Base-by-base conservation (phyloP, 2,797 vertebrate genomes). In the Naso thynnoides region DNA sequence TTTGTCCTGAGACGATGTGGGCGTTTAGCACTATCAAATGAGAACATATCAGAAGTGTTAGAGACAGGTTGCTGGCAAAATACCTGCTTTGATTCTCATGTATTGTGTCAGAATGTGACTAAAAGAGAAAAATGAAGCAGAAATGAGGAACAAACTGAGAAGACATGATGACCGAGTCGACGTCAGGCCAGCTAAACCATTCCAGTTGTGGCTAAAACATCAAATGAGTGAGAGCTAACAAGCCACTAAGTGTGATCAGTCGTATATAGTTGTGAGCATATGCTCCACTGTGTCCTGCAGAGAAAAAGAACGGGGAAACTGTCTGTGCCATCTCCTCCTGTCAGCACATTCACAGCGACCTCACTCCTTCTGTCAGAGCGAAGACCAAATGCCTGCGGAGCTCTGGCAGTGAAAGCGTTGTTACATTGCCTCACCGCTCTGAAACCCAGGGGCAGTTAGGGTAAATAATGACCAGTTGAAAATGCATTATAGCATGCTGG, bases 381-480 rank as follows among this genome's bases (percentile, higher is more conserved):
- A n/a, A 82, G 70, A 76, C 72, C 48, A 79, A 82, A 84, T 45
- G 75, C 69, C 71, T 33, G 50, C 21, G 2, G 44, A 53, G 67
- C 53, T 42, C 49, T 58, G 76, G 61, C 44, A 24, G 70, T 38
- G 47, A 77, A 55, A 76, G 70, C 58, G 11, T 19, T 14, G 59
- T 61, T 38, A 38, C 59, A 24, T 52, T 76, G 76, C 59, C 73
- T 69, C 62, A 56, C 21, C 50, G 50, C 24, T 27, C 31, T 54
- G 54, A 66, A 69, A 67, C 58, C 50, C 55, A 0, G 57, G 39
- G 33, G 64, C 76, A 60, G 24, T 31, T 23, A 15, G 42, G 70
- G 49, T 79, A 83, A 82, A 79, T 36, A 81, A 85, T 55, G 64
- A 76, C 81, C 66, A 55, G 56, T 77, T 60, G 6, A 69, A 42